phyloP scores from a whole-genome alignment of 1,140 invertebrate genomes.

The Philaenus spumarius region DNA sequence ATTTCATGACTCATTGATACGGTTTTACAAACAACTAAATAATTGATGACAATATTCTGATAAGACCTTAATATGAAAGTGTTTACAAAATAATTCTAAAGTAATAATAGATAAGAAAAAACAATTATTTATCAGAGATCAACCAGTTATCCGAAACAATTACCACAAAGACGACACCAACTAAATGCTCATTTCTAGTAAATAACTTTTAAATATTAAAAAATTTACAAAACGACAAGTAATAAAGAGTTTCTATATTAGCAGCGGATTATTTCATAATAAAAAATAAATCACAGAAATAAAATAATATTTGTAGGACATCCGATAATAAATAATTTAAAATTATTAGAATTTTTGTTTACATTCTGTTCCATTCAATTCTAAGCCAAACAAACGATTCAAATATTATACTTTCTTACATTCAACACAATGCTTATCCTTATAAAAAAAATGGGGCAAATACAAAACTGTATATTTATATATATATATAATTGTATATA shows the following conservation, averaged over 20 bases:
- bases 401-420: conserved; percentile 5
- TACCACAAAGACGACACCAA: conserved; percentile 12
- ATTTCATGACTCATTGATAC: neutral
- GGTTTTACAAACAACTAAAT: conserved; percentile 6
- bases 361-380: neutral
- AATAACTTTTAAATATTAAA: conserved; percentile 1
- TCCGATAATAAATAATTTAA: neutral
- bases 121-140: conserved; percentile 4
- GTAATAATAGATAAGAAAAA: conserved; percentile 4
- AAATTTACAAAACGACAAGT: conserved; percentile 10
- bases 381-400: neutral
- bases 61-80: neutral
- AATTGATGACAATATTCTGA: neutral
- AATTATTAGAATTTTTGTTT: neutral
- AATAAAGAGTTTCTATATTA: too few species aligned
- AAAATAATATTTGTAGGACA: conserved; percentile 11
- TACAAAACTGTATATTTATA: too few species aligned
- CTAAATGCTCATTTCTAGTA: conserved; percentile 5
- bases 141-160: neutral
- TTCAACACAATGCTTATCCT: conserved; percentile 4
- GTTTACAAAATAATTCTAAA: neutral
- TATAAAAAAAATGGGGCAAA: too few species aligned
- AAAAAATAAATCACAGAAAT: neutral
- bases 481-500: too few species aligned
- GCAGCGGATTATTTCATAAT: neutral